Evolutionary conservation across 2,113 vertebrate genomes (phyloP), one percentile per base, ranked within the genome.

Genomic region (Caracal caracal): DNA sequence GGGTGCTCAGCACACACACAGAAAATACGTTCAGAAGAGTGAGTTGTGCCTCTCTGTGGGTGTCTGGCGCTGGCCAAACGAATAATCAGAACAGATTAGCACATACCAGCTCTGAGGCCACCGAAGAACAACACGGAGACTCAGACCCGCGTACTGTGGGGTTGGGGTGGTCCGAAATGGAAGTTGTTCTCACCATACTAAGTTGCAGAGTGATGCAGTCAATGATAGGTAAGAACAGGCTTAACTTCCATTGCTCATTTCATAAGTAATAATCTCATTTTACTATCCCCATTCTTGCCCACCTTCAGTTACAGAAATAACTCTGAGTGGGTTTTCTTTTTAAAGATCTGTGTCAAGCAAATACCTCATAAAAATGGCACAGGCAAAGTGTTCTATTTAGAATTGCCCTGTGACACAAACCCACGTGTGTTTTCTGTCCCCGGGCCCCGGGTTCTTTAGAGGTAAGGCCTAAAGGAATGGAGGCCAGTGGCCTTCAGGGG

Each of bases 321-420:
- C 95, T 97, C 82, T 97, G 97, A 98, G 97, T 98, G 98, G 98
- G 98, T 97, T 98, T 98, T 97, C 94, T 96, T 98, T 97, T 97
- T 97, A 97, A 96, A 98, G 97, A 97, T 98, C 92, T 97, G 95
- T 98, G 97, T 98, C 97, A 98, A 97, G 95, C 70, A 95, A 83
- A 97, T 97, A 97, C 87, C 70, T 97, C 90, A 97, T 92, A 92
- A 94, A 96, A 98, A 96, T 92, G 96, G 95, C 92, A 97, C 96
- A 97, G 91, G 96, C 94, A n/a, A 95, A 97, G 79, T 56, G 84
- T 97, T 97, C 97, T 92, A 88, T 98, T 98, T 96, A 94, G 93
- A 96, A 93, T 75, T 93, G 89, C 89, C 94, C 94, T 81, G 95
- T 94, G 89, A 97, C 96, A 95, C 86, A 82, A 94, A 90, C 91